Evolutionary conservation across 2,888 invertebrate species (phyloP).

Genomic region (Agrochola lychnidis): DNA sequence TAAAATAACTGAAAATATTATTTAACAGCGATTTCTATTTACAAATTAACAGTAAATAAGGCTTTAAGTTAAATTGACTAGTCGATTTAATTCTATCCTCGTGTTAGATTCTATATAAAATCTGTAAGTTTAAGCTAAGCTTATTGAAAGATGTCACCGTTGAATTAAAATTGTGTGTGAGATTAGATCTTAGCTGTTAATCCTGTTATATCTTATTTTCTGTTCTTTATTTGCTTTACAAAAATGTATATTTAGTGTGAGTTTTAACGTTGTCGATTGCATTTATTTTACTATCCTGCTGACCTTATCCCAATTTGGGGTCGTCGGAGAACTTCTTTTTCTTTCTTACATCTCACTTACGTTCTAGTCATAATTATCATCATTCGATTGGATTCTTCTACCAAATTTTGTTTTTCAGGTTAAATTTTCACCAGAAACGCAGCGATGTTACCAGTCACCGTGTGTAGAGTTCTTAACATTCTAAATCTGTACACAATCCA

Average conservation of each 20-base stretch:
- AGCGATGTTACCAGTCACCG: conserved; percentile 9
- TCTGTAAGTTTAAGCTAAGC: conserved; percentile 11
- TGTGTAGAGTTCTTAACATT: conserved; percentile 70
- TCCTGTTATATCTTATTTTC: not conserved
- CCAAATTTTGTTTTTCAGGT: not conserved
- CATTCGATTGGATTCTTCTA: not conserved
- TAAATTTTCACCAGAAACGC: conserved; percentile 21
- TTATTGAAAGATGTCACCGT: conserved; percentile 3
- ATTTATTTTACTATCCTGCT: not conserved
- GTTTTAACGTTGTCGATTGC: not conserved
- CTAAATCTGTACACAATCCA: conserved; percentile 90
- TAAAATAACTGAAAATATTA: conserved; percentile 24
- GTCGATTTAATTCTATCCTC: not conserved
- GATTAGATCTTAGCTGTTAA: not conserved
- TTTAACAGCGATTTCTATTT: not conserved
- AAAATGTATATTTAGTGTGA: not conserved
- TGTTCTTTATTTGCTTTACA: not conserved
- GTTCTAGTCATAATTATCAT: not conserved
- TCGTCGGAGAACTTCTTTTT: not conserved
- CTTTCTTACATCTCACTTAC: not conserved
- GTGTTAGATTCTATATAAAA: conserved; percentile 1
- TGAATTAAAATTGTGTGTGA: conserved; percentile 1
- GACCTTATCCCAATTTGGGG: too few relatives aligned
- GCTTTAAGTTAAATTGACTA: conserved; percentile 5
- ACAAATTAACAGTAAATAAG: conserved; percentile 24